phyloP scores from a whole-genome alignment of 1,140 invertebrate genomes.

The Hestina assimilis region DNA sequence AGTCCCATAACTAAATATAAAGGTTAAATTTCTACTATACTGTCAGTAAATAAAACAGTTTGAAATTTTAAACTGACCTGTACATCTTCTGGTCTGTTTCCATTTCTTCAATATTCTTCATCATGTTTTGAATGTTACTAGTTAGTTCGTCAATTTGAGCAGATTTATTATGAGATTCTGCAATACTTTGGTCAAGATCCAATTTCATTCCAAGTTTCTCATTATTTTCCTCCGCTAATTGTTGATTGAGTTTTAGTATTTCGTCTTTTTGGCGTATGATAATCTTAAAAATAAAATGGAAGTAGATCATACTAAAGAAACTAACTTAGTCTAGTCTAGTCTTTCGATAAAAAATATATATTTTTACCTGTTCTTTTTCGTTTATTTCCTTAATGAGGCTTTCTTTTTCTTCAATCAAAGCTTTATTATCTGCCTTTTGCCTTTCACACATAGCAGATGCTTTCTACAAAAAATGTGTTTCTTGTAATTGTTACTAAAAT shows the following conservation, averaged over 20 bases:
- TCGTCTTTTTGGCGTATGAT: constrained; percentile 22
- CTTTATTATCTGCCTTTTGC: constrained; percentile 15
- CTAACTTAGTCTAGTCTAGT: too few species aligned
- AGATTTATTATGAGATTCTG: constrained; percentile 16
- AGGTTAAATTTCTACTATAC: too few species aligned
- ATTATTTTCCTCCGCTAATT: constrained; percentile 11
- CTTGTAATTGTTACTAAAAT: neutral
- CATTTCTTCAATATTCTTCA: constrained; percentile 23
- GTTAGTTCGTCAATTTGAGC: constrained; percentile 20
- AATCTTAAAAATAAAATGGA: constrained; percentile 18
- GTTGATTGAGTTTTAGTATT: constrained; percentile 18
- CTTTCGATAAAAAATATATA: neutral
- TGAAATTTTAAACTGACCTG: constrained; percentile 19
- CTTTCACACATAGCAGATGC: constrained; percentile 6
- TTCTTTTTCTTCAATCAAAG: constrained; percentile 24
- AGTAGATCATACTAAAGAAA: too few species aligned
- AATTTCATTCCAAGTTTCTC: constrained; percentile 17
- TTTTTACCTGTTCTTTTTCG: constrained; percentile 15
- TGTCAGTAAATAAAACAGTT: neutral
- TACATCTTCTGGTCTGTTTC: constrained; percentile 26
- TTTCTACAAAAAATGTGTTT: constrained; percentile 12
- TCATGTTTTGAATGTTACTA: constrained; percentile 3
- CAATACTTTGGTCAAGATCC: constrained; percentile 12
- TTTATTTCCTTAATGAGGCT: constrained; percentile 4
- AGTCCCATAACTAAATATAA: too few species aligned